These are phyloP conservation scores for Volucella inflata DNA, from an alignment of 2,888 invertebrate genomes.

Conservation along the genomic window DNA sequence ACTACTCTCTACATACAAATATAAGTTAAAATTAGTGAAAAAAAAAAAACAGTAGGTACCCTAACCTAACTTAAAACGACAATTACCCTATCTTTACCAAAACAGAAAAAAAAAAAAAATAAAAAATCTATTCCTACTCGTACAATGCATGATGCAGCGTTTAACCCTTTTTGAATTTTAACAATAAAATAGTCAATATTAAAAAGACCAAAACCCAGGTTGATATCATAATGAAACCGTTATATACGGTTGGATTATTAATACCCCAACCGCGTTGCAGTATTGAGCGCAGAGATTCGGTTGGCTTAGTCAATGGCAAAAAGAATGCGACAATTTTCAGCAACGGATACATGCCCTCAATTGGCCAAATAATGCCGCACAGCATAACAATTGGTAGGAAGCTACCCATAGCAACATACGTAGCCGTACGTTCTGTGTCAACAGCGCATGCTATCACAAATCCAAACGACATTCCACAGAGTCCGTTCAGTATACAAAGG, in stretches of 20 bases:
- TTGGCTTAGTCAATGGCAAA: slow-evolving; percentile 94
- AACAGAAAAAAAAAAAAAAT: too few species aligned
- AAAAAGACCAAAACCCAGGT: slow-evolving; percentile 92
- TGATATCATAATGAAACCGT: slow-evolving; percentile 91
- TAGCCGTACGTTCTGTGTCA: slow-evolving; percentile 93
- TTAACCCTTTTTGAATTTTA: slow-evolving; percentile 94
- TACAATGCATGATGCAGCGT: slow-evolving; percentile 1
- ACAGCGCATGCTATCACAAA: slow-evolving; percentile 92
- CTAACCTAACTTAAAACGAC: slow-evolving; percentile 9
- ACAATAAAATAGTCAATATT: slow-evolving; percentile 88
- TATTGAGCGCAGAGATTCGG: slow-evolving; percentile 93
- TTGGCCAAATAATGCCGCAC: slow-evolving; percentile 97
- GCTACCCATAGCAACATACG: slow-evolving; percentile 93
- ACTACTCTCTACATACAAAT: neutral
- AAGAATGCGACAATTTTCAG: slow-evolving; percentile 89
- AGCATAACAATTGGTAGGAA: slow-evolving; percentile 93
- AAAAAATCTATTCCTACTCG: too few species aligned
- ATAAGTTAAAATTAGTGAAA: slow-evolving; percentile 16
- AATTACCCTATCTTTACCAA: slow-evolving; percentile 29
- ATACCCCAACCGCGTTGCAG: slow-evolving; percentile 93
- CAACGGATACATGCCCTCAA: slow-evolving; percentile 94
- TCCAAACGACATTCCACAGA: slow-evolving; percentile 97
- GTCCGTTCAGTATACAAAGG: slow-evolving; percentile 91
- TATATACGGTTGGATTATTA: slow-evolving; percentile 88
- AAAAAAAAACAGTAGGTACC: slow-evolving; percentile 5